Conservation (phyloP, 1,140 invertebrate genomes). For the Proales similis region DNA sequence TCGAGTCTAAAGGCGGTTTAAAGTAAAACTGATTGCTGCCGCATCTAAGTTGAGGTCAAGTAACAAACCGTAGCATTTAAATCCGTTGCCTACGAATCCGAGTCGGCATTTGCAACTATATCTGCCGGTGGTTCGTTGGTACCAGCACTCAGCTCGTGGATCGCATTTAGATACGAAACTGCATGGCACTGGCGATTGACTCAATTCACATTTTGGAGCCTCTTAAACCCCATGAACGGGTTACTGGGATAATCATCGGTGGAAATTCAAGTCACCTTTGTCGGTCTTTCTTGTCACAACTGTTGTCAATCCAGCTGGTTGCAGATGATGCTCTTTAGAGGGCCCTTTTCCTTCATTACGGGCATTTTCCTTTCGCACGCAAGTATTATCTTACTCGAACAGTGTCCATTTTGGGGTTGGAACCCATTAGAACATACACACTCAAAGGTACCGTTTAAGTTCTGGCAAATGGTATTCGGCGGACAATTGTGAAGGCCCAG, state of each 20-base stretch:
- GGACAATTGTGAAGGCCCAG: background rate
- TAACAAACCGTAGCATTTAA: constrained; percentile 22
- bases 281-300: background rate
- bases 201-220: background rate
- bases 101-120: constrained; percentile 29
- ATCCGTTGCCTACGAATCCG: constrained; percentile 21
- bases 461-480: constrained; percentile 3
- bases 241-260: no score
- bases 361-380: background rate
- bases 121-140: background rate
- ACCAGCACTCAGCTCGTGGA: constrained; percentile 9
- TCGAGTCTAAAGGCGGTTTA: background rate
- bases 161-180: constrained; percentile 22
- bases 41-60: no score
- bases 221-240: background rate
- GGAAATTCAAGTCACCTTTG: no score
- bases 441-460: constrained; percentile 7
- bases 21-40: no score
- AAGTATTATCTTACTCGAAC: no score
- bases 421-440: constrained; percentile 18
- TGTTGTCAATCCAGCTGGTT: no score
- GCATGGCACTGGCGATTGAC: no score
- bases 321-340: no score
- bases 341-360: no score
- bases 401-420: background rate